Percentiles rank a stretch among this genome's conserved stretches.
Evolutionary conservation across 2,113 vertebrate species (phyloP).

Genomic region (Motacilla tschutschensis): DNA sequence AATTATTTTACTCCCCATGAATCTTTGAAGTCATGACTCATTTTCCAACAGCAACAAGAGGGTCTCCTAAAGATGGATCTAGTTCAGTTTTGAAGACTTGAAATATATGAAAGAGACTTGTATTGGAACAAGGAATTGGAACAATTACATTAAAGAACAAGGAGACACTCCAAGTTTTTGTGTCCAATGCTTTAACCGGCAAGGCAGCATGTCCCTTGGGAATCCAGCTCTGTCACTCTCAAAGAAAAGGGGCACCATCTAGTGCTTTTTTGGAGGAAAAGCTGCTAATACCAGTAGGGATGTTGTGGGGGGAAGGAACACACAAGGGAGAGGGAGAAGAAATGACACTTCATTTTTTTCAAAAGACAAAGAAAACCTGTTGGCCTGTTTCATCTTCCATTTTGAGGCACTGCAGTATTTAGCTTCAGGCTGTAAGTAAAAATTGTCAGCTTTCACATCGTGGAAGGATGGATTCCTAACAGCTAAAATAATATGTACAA

Average conservation of each 20-base stretch:
- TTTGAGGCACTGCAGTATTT: slow-evolving; percentile 39
- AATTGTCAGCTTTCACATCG: slow-evolving; percentile 21
- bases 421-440: slow-evolving; percentile 37
- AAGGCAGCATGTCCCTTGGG: slow-evolving; percentile 59
- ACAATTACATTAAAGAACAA: slow-evolving; percentile 1
- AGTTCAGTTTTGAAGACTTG: not conserved
- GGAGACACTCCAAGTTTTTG: slow-evolving; percentile 18
- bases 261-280: slow-evolving; percentile 87
- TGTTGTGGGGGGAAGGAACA: not conserved
- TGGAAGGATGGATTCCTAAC: slow-evolving; percentile 8
- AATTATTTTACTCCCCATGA: not conserved
- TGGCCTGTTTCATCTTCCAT: slow-evolving; percentile 54
- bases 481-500: slow-evolving; percentile 31
- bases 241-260: slow-evolving; percentile 94
- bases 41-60: not conserved
- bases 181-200: slow-evolving; percentile 35
- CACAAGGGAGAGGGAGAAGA: slow-evolving; percentile 4
- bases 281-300: slow-evolving; percentile 34
- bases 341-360: slow-evolving; percentile 45
- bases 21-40: not conserved
- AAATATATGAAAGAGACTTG: not conserved
- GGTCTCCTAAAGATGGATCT: not conserved
- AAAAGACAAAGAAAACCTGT: slow-evolving; percentile 60
- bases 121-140: not conserved
- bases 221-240: slow-evolving; percentile 54